Conservation (phyloP, 35 echinoderm and acorn worm species). For the Diadema setosum region DNA sequence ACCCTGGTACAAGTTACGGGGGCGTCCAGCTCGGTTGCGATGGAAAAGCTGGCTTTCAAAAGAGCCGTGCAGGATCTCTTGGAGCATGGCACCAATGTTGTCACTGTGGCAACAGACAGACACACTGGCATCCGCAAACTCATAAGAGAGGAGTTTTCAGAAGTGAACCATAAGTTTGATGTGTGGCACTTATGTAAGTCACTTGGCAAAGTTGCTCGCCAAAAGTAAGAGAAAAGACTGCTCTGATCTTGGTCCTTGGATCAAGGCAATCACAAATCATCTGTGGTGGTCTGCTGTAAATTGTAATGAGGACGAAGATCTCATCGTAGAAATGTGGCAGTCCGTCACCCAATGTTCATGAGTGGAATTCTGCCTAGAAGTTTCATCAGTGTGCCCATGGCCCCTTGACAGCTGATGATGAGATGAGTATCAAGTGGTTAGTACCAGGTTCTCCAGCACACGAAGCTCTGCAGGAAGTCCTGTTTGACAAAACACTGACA, state of each 20-base stretch:
- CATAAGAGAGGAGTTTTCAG: slow-evolving; percentile 12
- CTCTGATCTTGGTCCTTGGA: neutral
- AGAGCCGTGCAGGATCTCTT: neutral
- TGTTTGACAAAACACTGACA: slow-evolving; percentile 24
- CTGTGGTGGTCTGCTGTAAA: slow-evolving; percentile 25
- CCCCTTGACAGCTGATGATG: neutral
- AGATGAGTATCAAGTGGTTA: slow-evolving; percentile 13
- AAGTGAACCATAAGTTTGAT: slow-evolving; percentile 39
- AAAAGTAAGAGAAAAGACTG: neutral
- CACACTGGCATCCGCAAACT: slow-evolving; percentile 19
- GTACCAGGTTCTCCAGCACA: slow-evolving; percentile 1
- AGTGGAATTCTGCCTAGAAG: slow-evolving; percentile 14
- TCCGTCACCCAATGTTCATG: slow-evolving; percentile 17
- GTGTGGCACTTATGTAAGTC: slow-evolving; percentile 44
- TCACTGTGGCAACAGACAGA: slow-evolving; percentile 12
- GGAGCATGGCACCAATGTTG: neutral
- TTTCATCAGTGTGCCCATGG: slow-evolving; percentile 23
- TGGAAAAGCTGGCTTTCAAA: slow-evolving; percentile 33
- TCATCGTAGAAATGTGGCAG: slow-evolving; percentile 4
- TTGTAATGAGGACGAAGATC: neutral
- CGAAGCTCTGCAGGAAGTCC: slow-evolving; percentile 27
- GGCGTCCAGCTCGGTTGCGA: slow-evolving; percentile 8
- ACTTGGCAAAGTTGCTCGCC: neutral
- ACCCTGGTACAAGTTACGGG: slow-evolving; percentile 14
- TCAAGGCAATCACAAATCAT: neutral